A percentile compares a stretch with the other conserved stretches of the same genome.
These are phyloP conservation scores for Magallana gigas DNA, from an alignment of 1,140 invertebrate genomes.

Conservation along the genomic window DNA sequence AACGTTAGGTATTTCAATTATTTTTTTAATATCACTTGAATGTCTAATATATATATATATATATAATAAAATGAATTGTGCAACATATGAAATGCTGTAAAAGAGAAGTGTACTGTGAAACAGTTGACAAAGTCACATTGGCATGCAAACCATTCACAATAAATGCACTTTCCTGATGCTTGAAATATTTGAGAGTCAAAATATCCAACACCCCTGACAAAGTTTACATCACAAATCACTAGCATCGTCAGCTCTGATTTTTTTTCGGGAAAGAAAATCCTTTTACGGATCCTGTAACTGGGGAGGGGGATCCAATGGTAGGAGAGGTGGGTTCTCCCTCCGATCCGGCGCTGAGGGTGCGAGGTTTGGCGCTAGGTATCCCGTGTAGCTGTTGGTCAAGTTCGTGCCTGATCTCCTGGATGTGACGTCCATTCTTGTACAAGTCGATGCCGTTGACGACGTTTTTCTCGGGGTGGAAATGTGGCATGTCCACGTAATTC, in stretches of 20 bases:
- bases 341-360: slow-evolving; percentile 27
- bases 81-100: too few species aligned
- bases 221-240: too few species aligned
- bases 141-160: too few species aligned
- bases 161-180: too few species aligned
- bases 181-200: too few species aligned
- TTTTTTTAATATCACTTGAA: too few species aligned
- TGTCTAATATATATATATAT: too few species aligned
- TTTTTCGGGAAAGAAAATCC: not conserved
- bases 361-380: not conserved
- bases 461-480: slow-evolving; percentile 38
- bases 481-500: slow-evolving; percentile 7
- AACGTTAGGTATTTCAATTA: too few species aligned
- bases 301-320: slow-evolving; percentile 14
- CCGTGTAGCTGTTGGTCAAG: not conserved
- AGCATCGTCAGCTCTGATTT: not conserved
- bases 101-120: too few species aligned
- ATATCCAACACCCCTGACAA: too few species aligned
- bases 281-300: not conserved
- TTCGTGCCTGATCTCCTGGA: not conserved
- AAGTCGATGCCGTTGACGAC: slow-evolving; percentile 21
- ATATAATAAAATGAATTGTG: too few species aligned
- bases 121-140: too few species aligned
- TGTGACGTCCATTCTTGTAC: slow-evolving; percentile 9
- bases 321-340: slow-evolving; percentile 26